Evolutionary conservation across 2,113 vertebrate genomes (phyloP), one percentile per base, ranked within the genome.

Genomic region (Pseudonaja textilis): DNA sequence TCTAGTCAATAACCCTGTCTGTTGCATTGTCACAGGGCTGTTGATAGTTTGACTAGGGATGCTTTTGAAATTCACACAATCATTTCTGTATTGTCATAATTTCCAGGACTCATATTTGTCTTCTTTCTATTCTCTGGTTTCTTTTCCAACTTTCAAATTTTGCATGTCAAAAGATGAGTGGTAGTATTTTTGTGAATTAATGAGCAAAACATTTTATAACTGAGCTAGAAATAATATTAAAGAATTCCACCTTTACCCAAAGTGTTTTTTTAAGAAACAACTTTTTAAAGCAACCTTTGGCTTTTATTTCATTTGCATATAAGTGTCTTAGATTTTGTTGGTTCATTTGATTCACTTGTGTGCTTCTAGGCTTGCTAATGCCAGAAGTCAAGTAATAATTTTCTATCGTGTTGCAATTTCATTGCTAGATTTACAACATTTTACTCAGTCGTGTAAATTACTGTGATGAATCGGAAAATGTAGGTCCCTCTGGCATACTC

Each of bases 261-360:
- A 94, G 55, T 94, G 87, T n/a, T 54, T 29, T 93, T 94, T 95
- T 95, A 87, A 94, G 91, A 56, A 88, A 39, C 5, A 85, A 25
- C 74, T 39, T 8, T 93, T 95, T 91, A 94, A 42, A 94, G 92
- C 92, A 94, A 93, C 93, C 93, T 95, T 92, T 94, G 92, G 93
- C 39, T 90, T 91, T 94, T 92, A 47, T 87, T 91, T 92, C 85
- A 54, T 94, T 93, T 92, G 74, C 93, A 92, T 91, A 93, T 87
- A 87, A 93, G 57, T 20, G 25, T 26, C 81, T 56, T 16, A 88
- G 6, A 11, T 22, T 64, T 87, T 45, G 39, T 34, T 56, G 54
- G 22, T 50, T 87, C 8, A 50, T 87, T 87, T 54, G 18, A 11
- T 87, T 57, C 55, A 87, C 3, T 85, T 91, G 34, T 86, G 47